Evolutionary conservation across 2,797 vertebrate species (phyloP), one percentile per base, ranked within the genome.

Genomic region (Myotis vivesi): DNA sequence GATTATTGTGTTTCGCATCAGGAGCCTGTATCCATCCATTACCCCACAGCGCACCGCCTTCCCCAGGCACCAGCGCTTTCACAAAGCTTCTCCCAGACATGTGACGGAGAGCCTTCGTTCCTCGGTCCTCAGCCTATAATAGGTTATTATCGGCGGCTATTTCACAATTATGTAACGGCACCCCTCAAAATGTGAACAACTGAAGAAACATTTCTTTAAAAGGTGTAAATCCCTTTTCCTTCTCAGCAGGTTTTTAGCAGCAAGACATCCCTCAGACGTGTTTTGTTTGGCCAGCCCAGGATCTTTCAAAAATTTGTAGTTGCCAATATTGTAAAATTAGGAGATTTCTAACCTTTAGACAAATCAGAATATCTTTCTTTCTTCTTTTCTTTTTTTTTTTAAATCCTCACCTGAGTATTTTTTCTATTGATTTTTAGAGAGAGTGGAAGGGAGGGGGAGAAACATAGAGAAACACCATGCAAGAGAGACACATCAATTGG

Each of bases 171-270:
- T 0, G 86, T 89, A 71, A 95, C 4, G 53, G 91, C 3, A 1
- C 84, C 93, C 76, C 73, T 38, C 71, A 73, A 57, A 3, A 38
- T 57, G 93, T 36, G 0, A 0, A 87, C 10, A 87, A 79, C 55
- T 89, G 57, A 95, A 25, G 87, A 77, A 75, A 71, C 30, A 2
- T 25, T 23, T 68, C 38, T 55, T 33, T 96, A 95, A 89, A 79
- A 2, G 3, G 85, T 80, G 97, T 62, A 97, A 94, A 92, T 79
- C 9, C 96, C 89, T 38, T 44, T 55, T 91, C 95, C 69, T 93
- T 97, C 91, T 89, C 16, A 80, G 44, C 75, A 86, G 44, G n/a
- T 85, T 92, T 96, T 69, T 1, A 57, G n/a, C 28, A 73, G 36
- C 44, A 44, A 33, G 15, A 23, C 36, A 44, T 7, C 41, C 64